Conservation (phyloP, 1,140 invertebrate species). For the Holcopasites calliopsidis region DNA sequence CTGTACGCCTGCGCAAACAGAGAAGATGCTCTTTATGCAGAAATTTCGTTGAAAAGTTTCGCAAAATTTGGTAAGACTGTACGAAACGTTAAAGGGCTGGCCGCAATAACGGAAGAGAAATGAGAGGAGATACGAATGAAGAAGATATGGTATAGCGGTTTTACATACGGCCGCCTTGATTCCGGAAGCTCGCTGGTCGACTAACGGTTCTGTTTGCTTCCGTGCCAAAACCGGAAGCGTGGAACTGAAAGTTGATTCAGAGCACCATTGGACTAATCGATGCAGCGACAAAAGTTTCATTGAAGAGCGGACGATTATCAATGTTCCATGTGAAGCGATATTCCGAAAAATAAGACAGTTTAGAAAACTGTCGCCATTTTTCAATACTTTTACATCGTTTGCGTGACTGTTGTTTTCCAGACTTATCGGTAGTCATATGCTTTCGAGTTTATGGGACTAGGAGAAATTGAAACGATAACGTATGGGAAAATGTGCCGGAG, state of each 20-base stretch:
- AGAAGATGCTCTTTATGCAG: neutral
- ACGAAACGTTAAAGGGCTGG: slow-evolving; percentile 39
- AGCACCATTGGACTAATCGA: too few species aligned
- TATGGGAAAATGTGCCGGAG: slow-evolving; percentile 41
- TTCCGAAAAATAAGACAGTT: too few species aligned
- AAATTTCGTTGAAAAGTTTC: slow-evolving; percentile 4
- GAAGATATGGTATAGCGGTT: slow-evolving; percentile 40
- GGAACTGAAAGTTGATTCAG: too few species aligned
- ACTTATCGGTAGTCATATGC: too few species aligned
- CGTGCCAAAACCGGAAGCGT: too few species aligned
- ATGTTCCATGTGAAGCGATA: too few species aligned
- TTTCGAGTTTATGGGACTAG: slow-evolving; percentile 7
- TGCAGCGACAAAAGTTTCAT: too few species aligned
- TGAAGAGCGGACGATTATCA: too few species aligned
- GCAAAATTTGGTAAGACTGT: too few species aligned
- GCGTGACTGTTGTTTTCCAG: too few species aligned
- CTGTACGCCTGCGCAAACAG: neutral
- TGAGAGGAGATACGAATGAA: slow-evolving; percentile 24
- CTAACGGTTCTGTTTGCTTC: slow-evolving; percentile 70
- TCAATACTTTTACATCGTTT: too few species aligned
- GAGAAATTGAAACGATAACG: slow-evolving; percentile 34
- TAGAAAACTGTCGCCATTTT: too few species aligned
- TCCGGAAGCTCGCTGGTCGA: slow-evolving; percentile 55
- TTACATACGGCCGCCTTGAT: slow-evolving; percentile 55
- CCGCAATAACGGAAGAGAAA: slow-evolving; percentile 43